Evolutionary conservation across 2,797 vertebrate species (phyloP).

Genomic region (Thamnophis elegans): DNA sequence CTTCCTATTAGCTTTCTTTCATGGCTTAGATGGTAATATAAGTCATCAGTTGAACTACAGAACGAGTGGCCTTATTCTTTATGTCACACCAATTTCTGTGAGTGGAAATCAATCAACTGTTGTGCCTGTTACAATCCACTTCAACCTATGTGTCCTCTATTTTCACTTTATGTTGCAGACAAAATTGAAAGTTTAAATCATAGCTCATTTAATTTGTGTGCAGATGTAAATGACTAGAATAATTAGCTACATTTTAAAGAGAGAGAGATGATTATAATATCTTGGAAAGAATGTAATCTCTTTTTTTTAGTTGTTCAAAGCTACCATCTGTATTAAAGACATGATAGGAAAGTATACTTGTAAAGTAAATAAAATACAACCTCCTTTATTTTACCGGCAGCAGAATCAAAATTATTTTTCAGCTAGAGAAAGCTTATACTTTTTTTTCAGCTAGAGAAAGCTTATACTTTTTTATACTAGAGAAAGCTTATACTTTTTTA

Average conservation of each 20-base stretch:
- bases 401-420: conserved; percentile 34
- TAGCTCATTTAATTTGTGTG: conserved; percentile 14
- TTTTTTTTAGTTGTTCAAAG: conserved; percentile 47
- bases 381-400: conserved; percentile 4
- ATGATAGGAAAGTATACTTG: conserved; percentile 40
- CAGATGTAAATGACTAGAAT: conserved; percentile 18
- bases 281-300: neutral
- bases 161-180: neutral
- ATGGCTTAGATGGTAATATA: neutral
- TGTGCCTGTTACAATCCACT: neutral
- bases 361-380: conserved; percentile 49
- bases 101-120: neutral
- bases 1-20: neutral
- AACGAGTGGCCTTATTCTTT: neutral
- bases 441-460: neutral
- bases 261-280: conserved; percentile 1
- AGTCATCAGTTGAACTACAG: neutral
- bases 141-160: neutral
- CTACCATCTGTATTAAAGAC: conserved; percentile 5
- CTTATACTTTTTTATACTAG: neutral
- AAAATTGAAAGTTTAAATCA: neutral
- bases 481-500: neutral
- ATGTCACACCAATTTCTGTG: neutral
- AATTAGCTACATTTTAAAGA: conserved; percentile 37
- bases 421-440: neutral